These are phyloP conservation scores for Sinosuthora webbiana DNA, from an alignment of 2,113 vertebrate genomes.

Conservation along the genomic window DNA sequence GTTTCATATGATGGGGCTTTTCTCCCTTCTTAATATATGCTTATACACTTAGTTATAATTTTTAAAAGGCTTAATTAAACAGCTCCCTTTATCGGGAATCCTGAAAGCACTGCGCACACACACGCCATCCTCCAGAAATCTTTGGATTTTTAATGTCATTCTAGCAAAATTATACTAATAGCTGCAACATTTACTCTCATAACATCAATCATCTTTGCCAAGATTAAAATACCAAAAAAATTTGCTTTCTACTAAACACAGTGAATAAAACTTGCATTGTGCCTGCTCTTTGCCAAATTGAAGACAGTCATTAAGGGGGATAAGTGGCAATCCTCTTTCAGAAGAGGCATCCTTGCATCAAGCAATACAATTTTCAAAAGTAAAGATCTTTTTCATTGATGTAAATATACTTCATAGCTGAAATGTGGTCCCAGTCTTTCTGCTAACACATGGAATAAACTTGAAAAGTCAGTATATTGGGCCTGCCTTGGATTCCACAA, in stretches of 20 bases:
- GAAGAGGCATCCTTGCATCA: neutral
- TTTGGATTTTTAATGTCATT: neutral
- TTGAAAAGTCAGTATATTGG: neutral
- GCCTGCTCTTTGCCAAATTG: neutral
- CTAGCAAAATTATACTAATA: slow-evolving; percentile 10
- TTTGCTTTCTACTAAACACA: neutral
- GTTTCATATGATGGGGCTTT: neutral
- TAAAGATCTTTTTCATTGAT: slow-evolving; percentile 1
- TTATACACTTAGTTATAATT: neutral
- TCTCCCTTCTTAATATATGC: neutral
- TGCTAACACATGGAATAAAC: neutral
- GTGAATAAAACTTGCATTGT: neutral
- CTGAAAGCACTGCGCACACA: neutral
- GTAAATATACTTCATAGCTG: neutral
- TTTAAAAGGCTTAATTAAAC: neutral
- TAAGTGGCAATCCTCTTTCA: neutral
- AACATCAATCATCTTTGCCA: neutral
- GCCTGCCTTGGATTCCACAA: neutral
- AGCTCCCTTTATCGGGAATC: neutral
- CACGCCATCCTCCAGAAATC: neutral
- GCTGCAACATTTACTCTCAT: neutral
- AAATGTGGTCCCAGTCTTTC: neutral
- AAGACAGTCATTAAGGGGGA: neutral
- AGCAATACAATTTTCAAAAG: neutral
- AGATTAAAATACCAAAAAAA: neutral